Evolutionary conservation across 30 jellyfish, hydroid and myxozoan genomes (phyloP).

Genomic region (Catostylus mosaicus): DNA sequence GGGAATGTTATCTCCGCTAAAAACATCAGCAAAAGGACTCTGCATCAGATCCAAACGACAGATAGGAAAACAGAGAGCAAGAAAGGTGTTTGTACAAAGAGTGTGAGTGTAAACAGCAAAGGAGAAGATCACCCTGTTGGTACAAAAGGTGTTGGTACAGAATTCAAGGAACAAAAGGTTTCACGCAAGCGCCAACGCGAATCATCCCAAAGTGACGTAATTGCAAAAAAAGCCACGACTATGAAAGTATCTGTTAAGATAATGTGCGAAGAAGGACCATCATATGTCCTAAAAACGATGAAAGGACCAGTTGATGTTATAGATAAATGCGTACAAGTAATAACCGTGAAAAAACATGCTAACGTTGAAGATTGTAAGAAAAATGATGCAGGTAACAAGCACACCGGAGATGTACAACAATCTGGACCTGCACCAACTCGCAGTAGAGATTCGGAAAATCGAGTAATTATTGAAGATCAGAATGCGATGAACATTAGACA

Average conservation of each 20-base stretch:
- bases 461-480: not conserved
- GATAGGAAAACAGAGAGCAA: not conserved
- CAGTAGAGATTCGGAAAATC: not conserved
- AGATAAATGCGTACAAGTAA: constrained; percentile 32
- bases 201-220: not conserved
- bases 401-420: not conserved
- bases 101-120: not conserved
- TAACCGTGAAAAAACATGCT: constrained; percentile 6
- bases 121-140: not conserved
- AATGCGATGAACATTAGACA: constrained; percentile 16
- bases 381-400: not conserved
- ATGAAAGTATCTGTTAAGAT: constrained; percentile 40
- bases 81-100: not conserved
- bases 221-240: constrained; percentile 7
- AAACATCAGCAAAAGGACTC: too few relatives aligned
- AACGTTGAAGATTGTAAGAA: not conserved
- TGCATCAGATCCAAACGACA: too few relatives aligned
- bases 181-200: not conserved
- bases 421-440: not conserved
- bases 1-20: not conserved
- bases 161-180: not conserved
- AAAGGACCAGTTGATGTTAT: constrained; percentile 21
- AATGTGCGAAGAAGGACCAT: constrained; percentile 37
- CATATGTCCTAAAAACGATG: not conserved
- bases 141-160: constrained; percentile 2